phyloP scores from a whole-genome alignment of 2,113 vertebrate genomes.

The Cacatua alba region DNA sequence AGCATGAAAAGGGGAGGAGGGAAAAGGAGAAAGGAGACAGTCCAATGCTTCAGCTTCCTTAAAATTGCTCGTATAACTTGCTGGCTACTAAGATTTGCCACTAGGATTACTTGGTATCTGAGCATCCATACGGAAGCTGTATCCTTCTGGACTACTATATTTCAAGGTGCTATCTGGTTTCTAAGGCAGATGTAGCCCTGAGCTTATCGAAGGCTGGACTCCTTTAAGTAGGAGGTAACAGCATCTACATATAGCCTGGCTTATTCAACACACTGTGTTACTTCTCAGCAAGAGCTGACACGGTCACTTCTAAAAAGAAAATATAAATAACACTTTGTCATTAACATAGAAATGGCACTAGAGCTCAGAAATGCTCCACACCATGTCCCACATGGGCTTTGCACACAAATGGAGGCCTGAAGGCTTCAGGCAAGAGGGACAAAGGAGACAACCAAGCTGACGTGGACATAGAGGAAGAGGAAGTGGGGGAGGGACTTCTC shows the following conservation, averaged over 20 bases:
- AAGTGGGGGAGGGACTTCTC: constrained; percentile 70
- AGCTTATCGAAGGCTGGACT: constrained; percentile 77
- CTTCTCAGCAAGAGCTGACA: constrained; percentile 65
- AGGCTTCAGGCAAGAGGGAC: constrained; percentile 63
- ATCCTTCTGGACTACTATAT: constrained; percentile 62
- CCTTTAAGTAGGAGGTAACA: constrained; percentile 66
- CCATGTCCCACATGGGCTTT: constrained; percentile 64
- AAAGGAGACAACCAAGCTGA: constrained; percentile 47
- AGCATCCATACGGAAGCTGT: constrained; percentile 40
- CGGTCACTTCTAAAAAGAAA: constrained; percentile 74
- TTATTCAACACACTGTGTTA: constrained; percentile 66
- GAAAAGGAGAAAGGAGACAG: background rate
- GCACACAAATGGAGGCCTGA: constrained; percentile 65
- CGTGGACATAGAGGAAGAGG: constrained; percentile 36
- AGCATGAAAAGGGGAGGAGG: background rate
- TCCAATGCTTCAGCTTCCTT: constrained; percentile 10
- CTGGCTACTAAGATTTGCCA: constrained; percentile 27
- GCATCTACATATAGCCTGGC: constrained; percentile 70
- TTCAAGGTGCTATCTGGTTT: constrained; percentile 81
- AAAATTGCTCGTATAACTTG: background rate
- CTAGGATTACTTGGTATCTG: constrained; percentile 29
- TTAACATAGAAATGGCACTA: constrained; percentile 70
- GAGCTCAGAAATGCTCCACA: constrained; percentile 71
- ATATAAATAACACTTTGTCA: constrained; percentile 79
- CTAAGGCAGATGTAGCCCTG: constrained; percentile 83